phyloP scores from a whole-genome alignment of 2,113 vertebrate genomes.

The Capra hircus region DNA sequence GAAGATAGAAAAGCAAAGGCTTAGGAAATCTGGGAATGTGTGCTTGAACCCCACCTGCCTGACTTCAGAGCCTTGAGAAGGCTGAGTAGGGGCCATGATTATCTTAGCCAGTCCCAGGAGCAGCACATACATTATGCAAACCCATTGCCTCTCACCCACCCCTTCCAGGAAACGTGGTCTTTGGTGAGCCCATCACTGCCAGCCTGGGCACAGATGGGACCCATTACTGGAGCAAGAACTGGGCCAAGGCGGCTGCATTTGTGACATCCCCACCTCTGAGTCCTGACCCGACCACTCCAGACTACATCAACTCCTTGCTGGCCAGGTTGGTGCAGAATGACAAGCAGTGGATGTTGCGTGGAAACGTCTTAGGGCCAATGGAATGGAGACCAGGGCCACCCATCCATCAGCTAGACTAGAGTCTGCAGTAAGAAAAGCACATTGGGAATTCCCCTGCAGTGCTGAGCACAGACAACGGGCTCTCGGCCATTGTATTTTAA shows the following conservation, averaged over 20 bases:
- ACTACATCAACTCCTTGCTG: constrained; percentile 96
- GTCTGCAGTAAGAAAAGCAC: not conserved
- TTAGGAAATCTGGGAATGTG: not conserved
- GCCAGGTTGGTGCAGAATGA: constrained; percentile 85
- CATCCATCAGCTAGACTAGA: not conserved
- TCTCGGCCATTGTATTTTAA: not conserved
- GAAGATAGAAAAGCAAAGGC: not conserved
- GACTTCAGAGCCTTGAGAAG: not conserved
- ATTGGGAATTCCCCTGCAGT: not conserved
- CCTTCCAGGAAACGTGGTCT: constrained; percentile 92
- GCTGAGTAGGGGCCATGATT: not conserved
- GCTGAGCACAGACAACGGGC: not conserved
- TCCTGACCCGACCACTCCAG: constrained; percentile 96
- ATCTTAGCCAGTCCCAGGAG: not conserved
- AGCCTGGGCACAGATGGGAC: constrained; percentile 96
- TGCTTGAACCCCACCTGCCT: not conserved
- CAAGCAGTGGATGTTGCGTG: accelerated
- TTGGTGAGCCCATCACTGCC: constrained; percentile 96
- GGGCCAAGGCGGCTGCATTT: constrained; percentile 97
- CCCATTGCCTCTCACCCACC: not conserved
- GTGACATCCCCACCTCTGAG: constrained; percentile 96
- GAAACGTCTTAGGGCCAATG: not conserved
- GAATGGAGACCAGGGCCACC: not conserved
- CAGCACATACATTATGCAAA: not conserved
- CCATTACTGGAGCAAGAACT: constrained; percentile 99